Evolutionary conservation across 2,797 vertebrate genomes (phyloP).

Genomic region (Sebastes paucispinis): DNA sequence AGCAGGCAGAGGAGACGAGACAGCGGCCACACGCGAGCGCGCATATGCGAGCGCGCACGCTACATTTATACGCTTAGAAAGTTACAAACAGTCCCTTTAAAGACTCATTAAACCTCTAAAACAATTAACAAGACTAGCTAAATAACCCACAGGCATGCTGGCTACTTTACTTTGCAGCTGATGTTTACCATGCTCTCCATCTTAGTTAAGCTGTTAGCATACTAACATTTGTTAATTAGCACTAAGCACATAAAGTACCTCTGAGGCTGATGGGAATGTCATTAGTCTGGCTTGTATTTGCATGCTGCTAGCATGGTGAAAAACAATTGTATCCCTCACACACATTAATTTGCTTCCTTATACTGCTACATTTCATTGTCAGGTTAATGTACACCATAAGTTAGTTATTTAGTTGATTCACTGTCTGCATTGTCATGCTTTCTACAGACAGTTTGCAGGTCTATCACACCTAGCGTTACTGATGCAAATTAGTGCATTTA

Average conservation of each 20-base stretch:
- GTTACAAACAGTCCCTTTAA: too few species aligned
- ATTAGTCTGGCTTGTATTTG: neutral
- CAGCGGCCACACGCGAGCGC: too few species aligned
- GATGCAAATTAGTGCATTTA: neutral
- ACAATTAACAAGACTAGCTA: neutral
- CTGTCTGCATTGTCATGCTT: neutral
- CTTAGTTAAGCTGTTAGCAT: neutral
- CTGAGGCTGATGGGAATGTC: neutral
- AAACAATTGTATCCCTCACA: neutral
- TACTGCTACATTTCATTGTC: neutral
- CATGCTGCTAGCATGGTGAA: neutral
- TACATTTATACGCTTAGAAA: too few species aligned
- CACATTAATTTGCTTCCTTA: neutral
- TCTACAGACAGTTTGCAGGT: neutral
- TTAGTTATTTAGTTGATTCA: neutral
- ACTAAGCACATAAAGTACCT: neutral
- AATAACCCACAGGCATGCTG: neutral
- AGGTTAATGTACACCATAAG: neutral
- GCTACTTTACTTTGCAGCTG: neutral
- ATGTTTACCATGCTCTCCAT: accelerated
- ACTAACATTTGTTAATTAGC: neutral
- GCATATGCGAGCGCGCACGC: too few species aligned
- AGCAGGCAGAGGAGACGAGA: too few species aligned
- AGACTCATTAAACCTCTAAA: neutral
- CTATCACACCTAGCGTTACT: neutral